A percentile compares a stretch with the other conserved stretches of the same genome.
Evolutionary conservation across 2,113 vertebrate species (phyloP).

Genomic region (Peucedramus taeniatus): DNA sequence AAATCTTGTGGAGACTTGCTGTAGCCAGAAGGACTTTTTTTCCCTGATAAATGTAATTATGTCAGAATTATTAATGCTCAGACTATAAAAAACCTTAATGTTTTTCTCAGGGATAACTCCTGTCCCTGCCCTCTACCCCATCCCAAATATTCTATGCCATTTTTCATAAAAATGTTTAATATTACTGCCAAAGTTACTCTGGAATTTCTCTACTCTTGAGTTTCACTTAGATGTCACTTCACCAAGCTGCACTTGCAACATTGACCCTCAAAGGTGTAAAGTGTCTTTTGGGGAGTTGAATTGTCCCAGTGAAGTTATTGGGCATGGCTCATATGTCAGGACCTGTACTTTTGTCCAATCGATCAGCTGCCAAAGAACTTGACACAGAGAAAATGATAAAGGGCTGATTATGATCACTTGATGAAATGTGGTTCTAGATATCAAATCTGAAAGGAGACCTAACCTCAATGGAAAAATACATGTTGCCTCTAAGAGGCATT

Average conservation of each 20-base stretch:
- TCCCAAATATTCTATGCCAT: not conserved
- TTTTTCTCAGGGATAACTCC: not conserved
- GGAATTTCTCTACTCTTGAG: not conserved
- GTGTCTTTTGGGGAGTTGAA: not conserved
- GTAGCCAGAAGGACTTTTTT: not conserved
- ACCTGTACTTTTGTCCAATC: not conserved
- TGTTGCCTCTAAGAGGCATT: not conserved
- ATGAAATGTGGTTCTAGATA: not conserved
- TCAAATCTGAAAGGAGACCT: not conserved
- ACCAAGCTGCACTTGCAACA: not conserved
- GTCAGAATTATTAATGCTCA: not conserved
- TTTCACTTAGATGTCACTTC: not conserved
- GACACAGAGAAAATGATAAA: not conserved
- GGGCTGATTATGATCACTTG: not conserved
- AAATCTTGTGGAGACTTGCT: not conserved
- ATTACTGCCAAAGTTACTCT: not conserved
- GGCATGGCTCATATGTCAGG: not conserved
- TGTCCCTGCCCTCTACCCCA: not conserved
- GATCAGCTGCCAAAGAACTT: not conserved
- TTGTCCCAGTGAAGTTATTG: not conserved
- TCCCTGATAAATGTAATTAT: not conserved
- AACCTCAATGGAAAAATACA: not conserved
- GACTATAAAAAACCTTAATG: not conserved
- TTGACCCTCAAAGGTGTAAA: not conserved
- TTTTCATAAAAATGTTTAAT: not conserved